Evolutionary conservation across 2,113 vertebrate genomes (phyloP).

Genomic region (Melanostigma gelatinosum): DNA sequence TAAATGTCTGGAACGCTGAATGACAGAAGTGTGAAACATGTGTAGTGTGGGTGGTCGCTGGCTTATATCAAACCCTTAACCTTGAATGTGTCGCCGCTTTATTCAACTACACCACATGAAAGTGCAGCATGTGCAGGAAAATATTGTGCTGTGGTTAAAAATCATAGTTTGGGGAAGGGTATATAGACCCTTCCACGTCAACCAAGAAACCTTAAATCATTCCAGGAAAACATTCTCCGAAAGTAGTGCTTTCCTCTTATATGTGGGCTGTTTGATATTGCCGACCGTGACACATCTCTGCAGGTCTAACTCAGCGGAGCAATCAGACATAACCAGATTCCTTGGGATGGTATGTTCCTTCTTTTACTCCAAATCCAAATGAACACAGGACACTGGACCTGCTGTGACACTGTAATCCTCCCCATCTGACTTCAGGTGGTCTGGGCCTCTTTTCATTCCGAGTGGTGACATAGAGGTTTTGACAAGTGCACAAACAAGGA

Average conservation of each 20-base stretch:
- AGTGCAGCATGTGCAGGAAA: conserved; percentile 32
- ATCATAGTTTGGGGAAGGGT: conserved; percentile 22
- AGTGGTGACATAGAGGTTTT: conserved; percentile 5
- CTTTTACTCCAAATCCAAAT: conserved; percentile 3
- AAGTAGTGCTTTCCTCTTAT: conserved; percentile 16
- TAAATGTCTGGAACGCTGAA: conserved; percentile 3
- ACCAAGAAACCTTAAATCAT: conserved; percentile 36
- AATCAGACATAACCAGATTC: conserved; percentile 17
- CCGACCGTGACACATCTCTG: conserved; percentile 5
- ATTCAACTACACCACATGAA: conserved; percentile 40
- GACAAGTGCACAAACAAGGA: conserved; percentile 30
- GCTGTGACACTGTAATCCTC: conserved; percentile 5
- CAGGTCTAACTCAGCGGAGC: conserved; percentile 17
- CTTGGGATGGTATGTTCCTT: not conserved
- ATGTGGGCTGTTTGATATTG: conserved; percentile 30
- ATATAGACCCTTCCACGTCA: conserved; percentile 4
- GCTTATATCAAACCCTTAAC: conserved; percentile 1
- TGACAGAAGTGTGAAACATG: conserved; percentile 1
- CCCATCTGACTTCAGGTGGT: conserved; percentile 27
- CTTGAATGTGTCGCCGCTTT: not conserved
- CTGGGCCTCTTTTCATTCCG: not conserved
- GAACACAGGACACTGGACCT: not conserved
- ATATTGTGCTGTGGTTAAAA: conserved; percentile 37
- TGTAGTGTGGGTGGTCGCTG: conserved; percentile 34
- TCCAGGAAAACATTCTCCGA: conserved; percentile 22